Evolutionary conservation across 2,797 vertebrate genomes (phyloP), one percentile per base, ranked within the genome.

Genomic region (Danio kyathit): DNA sequence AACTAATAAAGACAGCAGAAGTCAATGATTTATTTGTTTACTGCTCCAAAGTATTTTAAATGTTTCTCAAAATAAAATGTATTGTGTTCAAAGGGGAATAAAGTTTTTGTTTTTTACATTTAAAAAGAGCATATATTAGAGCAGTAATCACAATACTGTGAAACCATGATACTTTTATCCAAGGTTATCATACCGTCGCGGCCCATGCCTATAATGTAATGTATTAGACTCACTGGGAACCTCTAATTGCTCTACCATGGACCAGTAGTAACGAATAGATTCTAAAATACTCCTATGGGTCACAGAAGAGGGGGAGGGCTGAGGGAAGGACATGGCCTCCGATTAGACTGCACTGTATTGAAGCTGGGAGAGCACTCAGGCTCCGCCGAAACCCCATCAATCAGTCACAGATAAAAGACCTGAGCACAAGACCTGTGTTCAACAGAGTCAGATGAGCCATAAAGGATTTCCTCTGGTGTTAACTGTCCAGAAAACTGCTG

Each of bases 341-440:
- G 87, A 89, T 89, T 86, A 90, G 81, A 88, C 87, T 89, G 83
- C 44, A 11, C 83, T 64, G 29, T 29, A 43, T 78, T 82, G 89
- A 87, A 87, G 87, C 88, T 91, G 90, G 80, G 84, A 82, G 88
- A 89, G 87, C 88, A 87, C 89, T 91, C 83, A 84, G 77, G 67
- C 74, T 73, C 87, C 89, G 85, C 86, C 84, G 80, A 88, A 90
- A 90, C 46, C 76, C 88, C 81, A 91, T 94, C 89, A 88, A 52
- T 94, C 92, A 93, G 64, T 63, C 46, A 13, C 79, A 90, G 91
- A 94, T 92, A 92, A 93, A 94, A 92, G 88, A 79, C 82, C 59
- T 90, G 88, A 90, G 85, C 69, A 66, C 81, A 85, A 88, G 88
- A 85, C 81, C 82, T 85, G 88, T 82, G 88, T 90, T 90, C 83